A percentile compares a stretch with the other conserved stretches of the same genome.
phyloP scores from a whole-genome alignment of 2,113 vertebrate species.

The Tympanuchus pallidicinctus region DNA sequence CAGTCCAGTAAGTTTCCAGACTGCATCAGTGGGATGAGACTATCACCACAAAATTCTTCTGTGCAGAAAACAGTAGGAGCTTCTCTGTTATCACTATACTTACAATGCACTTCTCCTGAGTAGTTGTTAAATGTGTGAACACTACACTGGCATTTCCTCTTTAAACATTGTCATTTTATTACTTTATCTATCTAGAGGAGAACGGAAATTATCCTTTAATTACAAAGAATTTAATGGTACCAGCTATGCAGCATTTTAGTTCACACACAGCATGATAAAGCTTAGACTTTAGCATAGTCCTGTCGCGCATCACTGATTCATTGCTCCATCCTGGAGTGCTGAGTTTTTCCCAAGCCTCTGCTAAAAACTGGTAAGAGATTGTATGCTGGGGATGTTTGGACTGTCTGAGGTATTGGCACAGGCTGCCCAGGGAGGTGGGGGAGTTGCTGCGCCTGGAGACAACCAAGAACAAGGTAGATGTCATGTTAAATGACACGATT shows the following conservation, averaged over 20 bases:
- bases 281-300: background rate
- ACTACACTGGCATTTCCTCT: constrained; percentile 54
- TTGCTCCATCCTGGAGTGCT: constrained; percentile 13
- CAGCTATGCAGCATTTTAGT: background rate
- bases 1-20: constrained; percentile 19
- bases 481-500: no score
- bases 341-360: background rate
- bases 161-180: constrained; percentile 62
- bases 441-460: no score
- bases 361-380: constrained; percentile 35
- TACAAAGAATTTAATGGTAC: constrained; percentile 54
- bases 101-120: constrained; percentile 52
- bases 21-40: constrained; percentile 51
- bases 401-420: background rate
- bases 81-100: constrained; percentile 64
- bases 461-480: no score
- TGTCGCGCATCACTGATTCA: constrained; percentile 6
- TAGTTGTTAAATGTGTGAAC: constrained; percentile 59
- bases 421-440: no score
- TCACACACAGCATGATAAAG: background rate
- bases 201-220: constrained; percentile 70
- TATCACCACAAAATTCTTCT: constrained; percentile 41
- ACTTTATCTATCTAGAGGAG: constrained; percentile 53
- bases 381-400: background rate
- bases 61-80: constrained; percentile 58